Base-by-base conservation (phyloP, 2,888 invertebrate genomes). In the Embidobia sp. region DNA sequence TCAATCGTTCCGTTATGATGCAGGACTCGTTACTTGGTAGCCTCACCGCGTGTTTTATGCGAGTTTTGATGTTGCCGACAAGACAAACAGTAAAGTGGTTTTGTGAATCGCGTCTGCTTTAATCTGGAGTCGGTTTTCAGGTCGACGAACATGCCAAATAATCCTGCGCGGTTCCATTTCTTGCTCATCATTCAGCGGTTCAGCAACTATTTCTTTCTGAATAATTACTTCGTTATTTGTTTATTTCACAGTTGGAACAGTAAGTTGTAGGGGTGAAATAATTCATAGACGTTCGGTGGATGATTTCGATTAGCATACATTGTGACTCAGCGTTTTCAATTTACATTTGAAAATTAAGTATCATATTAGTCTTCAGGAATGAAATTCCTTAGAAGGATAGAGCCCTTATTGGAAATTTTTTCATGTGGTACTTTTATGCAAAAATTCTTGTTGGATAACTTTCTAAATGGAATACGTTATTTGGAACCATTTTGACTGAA, bases 1-100 rank as follows among this genome's bases (percentile, higher is more conserved):
- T 64, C 69, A 48, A 77, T 73, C 77, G 73, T 73, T 77, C 77
- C 73, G 77, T 77, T 77, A 77, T 77, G 77, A 77, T 77, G 73
- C 77, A 73, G 63, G 64, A 57, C 73, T 77, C 57, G 77, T 77
- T 77, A 51, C 63, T 22, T 27, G 67, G 59, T 26, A 64, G 69
- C 64, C 29, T 57, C 33, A 11, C 37, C 44, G 66, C 66, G 69
- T 73, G 69, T 69, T 73, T 73, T 77, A 73, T 57, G 33, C 53
- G 67, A 69, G 77, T 73, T 77, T 77, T 73, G 73, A 77, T 73
- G 73, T 77, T 69, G 73, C 77, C 77, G 77, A 77, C 77, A 74
- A 73, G 67, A 63, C 46, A 31, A 64, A 44, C 76, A 44, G 69
- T 48, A 49, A 51, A 49, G 61, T 55, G 72, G 66, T 77, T 77